A percentile compares a stretch with the other conserved stretches of the same genome.
These are phyloP conservation scores for Penaeus vannamei DNA, from an alignment of 1,140 invertebrate species.

Conservation along the genomic window DNA sequence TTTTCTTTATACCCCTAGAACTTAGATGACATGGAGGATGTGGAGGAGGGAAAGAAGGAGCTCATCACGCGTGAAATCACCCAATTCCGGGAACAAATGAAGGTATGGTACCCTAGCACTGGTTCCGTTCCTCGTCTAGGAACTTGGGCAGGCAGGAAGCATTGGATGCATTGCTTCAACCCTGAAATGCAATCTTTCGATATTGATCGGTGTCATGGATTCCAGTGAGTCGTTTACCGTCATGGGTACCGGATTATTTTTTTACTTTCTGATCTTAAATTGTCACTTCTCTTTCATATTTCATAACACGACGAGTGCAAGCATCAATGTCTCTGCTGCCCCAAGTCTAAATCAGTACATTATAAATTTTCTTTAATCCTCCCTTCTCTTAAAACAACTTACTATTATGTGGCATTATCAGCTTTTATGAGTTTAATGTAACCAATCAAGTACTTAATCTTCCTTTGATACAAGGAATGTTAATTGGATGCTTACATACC, in stretches of 20 bases:
- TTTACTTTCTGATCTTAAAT: neutral
- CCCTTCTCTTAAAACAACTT: slow-evolving; percentile 17
- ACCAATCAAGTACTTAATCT: too few species aligned
- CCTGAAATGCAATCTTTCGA: too few species aligned
- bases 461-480: too few species aligned
- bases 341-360: slow-evolving; percentile 36
- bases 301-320: neutral
- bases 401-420: neutral
- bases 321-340: slow-evolving; percentile 34
- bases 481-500: too few species aligned
- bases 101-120: slow-evolving; percentile 79
- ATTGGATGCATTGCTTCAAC: slow-evolving; percentile 31
- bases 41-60: slow-evolving; percentile 94
- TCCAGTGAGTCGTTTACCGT: neutral
- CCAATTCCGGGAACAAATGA: slow-evolving; percentile 97
- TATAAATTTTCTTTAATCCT: neutral
- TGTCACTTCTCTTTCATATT: neutral
- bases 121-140: slow-evolving; percentile 1
- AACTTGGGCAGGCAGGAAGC: slow-evolving; percentile 39
- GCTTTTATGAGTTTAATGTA: too few species aligned
- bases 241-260: neutral
- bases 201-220: too few species aligned
- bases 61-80: slow-evolving; percentile 96
- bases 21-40: slow-evolving; percentile 82
- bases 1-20: slow-evolving; percentile 71